Percentiles rank a stretch among this genome's conserved stretches.
These are phyloP conservation scores for Craniophora ligustri DNA, from an alignment of 2,888 invertebrate species.

Conservation along the genomic window DNA sequence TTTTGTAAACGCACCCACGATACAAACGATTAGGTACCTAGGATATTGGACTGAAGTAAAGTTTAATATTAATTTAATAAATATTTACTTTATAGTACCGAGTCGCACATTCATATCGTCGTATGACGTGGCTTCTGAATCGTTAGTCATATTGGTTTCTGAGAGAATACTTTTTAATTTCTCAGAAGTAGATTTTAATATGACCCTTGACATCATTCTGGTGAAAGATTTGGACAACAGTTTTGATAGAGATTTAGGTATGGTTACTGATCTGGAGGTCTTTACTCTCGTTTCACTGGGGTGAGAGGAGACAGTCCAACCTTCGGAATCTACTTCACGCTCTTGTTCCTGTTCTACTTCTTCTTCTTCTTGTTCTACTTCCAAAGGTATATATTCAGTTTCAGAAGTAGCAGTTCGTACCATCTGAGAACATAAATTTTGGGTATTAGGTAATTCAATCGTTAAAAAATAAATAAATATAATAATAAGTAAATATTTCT, in stretches of 20 bases:
- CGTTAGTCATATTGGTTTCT: conserved; percentile 12
- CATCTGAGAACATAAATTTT: conserved; percentile 36
- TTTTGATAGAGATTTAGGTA: conserved; percentile 52
- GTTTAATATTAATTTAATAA: no score
- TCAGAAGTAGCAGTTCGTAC: conserved; percentile 57
- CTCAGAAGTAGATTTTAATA: conserved; percentile 54
- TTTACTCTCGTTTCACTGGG: conserved; percentile 40
- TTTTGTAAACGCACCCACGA: no score
- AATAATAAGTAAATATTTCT: no score
- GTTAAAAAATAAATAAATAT: no score
- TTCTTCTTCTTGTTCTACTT: conserved; percentile 50
- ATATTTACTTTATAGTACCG: conserved; percentile 35
- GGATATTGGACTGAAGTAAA: no score
- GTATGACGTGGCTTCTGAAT: conserved; percentile 43
- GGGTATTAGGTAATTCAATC: background rate
- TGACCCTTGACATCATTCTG: conserved; percentile 60
- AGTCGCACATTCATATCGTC: conserved; percentile 74
- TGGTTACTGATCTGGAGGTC: conserved; percentile 50
- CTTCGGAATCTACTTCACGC: conserved; percentile 63
- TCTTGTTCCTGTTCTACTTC: conserved; percentile 49
- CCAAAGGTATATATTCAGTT: conserved; percentile 59
- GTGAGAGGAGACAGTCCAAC: conserved; percentile 64
- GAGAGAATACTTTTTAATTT: conserved; percentile 47
- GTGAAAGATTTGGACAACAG: conserved; percentile 62
- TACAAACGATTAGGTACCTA: no score